Evolutionary conservation across 2,797 vertebrate species (phyloP).

Genomic region (Lepilemur septentrionalis): DNA sequence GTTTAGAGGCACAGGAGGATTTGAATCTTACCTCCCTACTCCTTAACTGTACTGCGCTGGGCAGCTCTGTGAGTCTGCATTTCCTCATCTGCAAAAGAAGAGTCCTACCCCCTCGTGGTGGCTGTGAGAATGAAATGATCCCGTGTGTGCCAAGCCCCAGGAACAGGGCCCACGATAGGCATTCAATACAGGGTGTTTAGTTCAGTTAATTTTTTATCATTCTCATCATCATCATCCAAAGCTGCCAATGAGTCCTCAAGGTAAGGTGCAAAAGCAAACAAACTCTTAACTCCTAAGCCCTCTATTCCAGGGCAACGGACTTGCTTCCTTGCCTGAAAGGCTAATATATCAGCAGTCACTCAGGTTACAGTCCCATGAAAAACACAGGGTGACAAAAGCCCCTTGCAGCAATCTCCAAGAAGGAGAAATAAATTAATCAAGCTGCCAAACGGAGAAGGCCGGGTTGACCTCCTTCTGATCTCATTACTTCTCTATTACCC

Average conservation of each 20-base stretch:
- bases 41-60: fast-evolving
- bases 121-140: background rate
- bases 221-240: constrained; percentile 25
- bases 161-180: background rate
- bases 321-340: constrained; percentile 69
- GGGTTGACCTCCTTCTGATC: constrained; percentile 93
- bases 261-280: constrained; percentile 50
- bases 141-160: fast-evolving
- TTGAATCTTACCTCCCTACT: background rate
- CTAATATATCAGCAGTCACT: constrained; percentile 78
- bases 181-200: background rate
- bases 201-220: background rate
- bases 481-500: constrained; percentile 92
- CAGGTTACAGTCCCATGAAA: constrained; percentile 80
- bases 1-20: background rate
- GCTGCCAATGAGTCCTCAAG: background rate
- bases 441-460: constrained; percentile 91
- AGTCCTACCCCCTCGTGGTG: fast-evolving
- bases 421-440: constrained; percentile 97
- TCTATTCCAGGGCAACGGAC: constrained; percentile 54
- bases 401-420: constrained; percentile 90
- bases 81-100: background rate
- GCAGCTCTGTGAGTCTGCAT: background rate
- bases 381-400: constrained; percentile 89
- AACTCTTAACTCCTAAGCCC: background rate